Evolutionary conservation across 2,888 invertebrate species (phyloP), one percentile per base, ranked within the genome.

Genomic region (Fragum fragum): DNA sequence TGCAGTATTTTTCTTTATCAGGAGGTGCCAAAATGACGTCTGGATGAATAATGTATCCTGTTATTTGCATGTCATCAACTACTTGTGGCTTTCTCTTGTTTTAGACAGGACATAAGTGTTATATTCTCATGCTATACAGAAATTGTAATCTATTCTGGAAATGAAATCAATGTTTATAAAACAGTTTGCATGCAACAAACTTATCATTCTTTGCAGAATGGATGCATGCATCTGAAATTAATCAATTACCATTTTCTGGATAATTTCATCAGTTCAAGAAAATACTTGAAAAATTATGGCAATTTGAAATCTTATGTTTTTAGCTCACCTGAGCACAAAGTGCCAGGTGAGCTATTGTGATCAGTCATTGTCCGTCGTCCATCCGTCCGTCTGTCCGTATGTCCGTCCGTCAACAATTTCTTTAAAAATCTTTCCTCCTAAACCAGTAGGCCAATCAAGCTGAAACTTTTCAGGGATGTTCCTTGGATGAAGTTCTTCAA

Each of bases 11-110:
- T 47, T n/a, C 47, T 47, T 47, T 47, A 47, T 47, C 47, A 18
- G 47, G 47, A 47, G 47, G 47, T 47, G 47, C 47, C 47, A 47
- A 47, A 47, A 47, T 47, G 47, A 47, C 47, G 47, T 47, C 47
- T 47, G 47, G n/a, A 47, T 47, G 47, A 47, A 47, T 47, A 47
- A 47, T 47, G 14, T 47, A 47, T 47, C 47, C 47, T 47, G n/a
- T 47, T 18, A 47, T 47, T 9, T 47, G 47, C 47, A 47, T 47
- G 47, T 47, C 14, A n/a, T 47, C 14, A 18, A n/a, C 47, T 47
- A 39, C n/a, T 47, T 47, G 47, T 47, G 47, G 47, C 32, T 47
- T 14, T 14, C 47, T 47, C 18, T 47, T 47, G 47, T 47, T 47
- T 47, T 47, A 47, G 47, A 47, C 47, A 47, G 47, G 7, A 47